Evolutionary conservation across 2,113 vertebrate genomes (phyloP), one percentile per base, ranked within the genome.

Genomic region (Peromyscus maniculatus): DNA sequence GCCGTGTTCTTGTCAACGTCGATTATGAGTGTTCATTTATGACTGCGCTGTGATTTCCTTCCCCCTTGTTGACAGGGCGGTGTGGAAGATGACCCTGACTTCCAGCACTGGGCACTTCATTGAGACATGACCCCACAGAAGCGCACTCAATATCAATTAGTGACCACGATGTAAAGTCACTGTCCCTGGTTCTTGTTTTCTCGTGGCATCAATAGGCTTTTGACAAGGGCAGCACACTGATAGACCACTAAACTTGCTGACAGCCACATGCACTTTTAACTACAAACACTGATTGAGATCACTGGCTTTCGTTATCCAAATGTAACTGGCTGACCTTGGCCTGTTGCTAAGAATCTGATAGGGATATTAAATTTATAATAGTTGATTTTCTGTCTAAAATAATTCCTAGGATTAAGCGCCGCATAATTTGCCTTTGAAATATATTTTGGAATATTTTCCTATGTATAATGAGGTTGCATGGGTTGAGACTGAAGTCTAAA

Each of bases 91-190:
- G 67, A 77, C 95, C 80, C 80, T 7, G 2, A 7, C 39, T 83
- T 7, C 21, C 59, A 83, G 89, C 12, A 16, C 31, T 16, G 3
- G 0, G n/a, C 24, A 88, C 86, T 86, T 78, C 49, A 64, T 49
- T 84, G 93, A 93, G 93, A 91, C 71, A 2, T 93, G 92, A 84
- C 78, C 89, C 83, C 6, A 17, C 52, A 87, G 59, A 87, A 92
- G 46, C 95, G 80, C 91, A 74, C 87, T 97, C 77, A 1, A 26
- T 97, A 75, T 71, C 94, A 89, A 67, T 96, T 94, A 95, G 83
- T 75, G 87, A 95, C 64, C 77, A 66, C 64, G 64, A 87, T 91
- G 57, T 94, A 82, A 75, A 92, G 64, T 89, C 77, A 57, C 90
- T 36, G 11, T 52, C 86, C 96, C 89, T 83, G 94, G 43, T 80